Evolutionary conservation across 1,140 invertebrate genomes (phyloP), one percentile per base, ranked within the genome.

Genomic region (Drosophila dunni): DNA sequence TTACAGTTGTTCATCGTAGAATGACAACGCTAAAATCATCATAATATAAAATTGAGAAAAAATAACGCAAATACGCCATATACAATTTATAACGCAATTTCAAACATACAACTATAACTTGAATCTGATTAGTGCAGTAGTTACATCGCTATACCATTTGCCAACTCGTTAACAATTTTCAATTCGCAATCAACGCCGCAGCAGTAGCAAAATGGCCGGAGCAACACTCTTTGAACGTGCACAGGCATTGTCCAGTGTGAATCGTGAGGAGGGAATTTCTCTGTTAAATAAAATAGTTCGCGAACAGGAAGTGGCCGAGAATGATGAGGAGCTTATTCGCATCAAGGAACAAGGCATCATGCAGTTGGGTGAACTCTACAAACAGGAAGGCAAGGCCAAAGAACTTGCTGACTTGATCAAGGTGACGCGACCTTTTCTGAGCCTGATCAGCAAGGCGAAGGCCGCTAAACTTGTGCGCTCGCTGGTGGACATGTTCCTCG

Each of bases 391-490:
- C 83, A 98, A 98, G 92, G 97, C 97, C 66, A 97, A 98, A 93
- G 98, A 98, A 93, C 93, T 99, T 75, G 97, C 97, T 2, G 96
- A 97, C 68, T 94, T 99, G 45, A 99, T 99, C 78, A 97, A 97
- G 93, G 95, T 96, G 60, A 98, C 98, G 11, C 95, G 98, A 83
- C 98, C 98, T 5, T 99, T 99, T 92, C 94, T 99, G 8, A 96
- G 96, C 75, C 94, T 97, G 51, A 98, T 99, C 77, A 99, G 98
- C 90, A 99, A 99, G 94, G 99, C 99, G 20, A 99, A 99, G 93
- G 99, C 99, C 65, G 98, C 98, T 0, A 99, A 99, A 93, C 93
- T 99, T 65, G 98, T 99, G 0, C 95, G 98, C 70, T 97, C 97
- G 9, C 93, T 99, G 53, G 98, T 99, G 7, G 99, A 99, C 93